Conservation (phyloP, 1,140 invertebrate genomes). For the Cardiocondyla obscurior region DNA sequence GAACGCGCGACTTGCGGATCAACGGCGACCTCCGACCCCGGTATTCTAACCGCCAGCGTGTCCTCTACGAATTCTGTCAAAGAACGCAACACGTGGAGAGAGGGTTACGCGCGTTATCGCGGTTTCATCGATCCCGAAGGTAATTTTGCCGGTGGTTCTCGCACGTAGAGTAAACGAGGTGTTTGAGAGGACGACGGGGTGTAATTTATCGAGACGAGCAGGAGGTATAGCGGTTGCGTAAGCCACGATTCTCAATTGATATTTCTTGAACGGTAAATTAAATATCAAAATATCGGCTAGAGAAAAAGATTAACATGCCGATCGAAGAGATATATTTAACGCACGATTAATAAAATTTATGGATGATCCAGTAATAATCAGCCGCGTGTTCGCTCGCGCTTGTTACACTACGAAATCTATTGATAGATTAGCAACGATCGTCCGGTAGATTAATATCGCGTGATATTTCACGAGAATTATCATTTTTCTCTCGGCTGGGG, state of each 20-base stretch:
- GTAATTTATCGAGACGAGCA: slow-evolving; percentile 63
- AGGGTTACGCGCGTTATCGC: slow-evolving; percentile 13
- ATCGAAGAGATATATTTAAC: slow-evolving; percentile 34
- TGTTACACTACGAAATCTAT: slow-evolving; percentile 35
- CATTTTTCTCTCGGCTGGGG: slow-evolving; percentile 31
- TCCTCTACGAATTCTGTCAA: slow-evolving; percentile 60
- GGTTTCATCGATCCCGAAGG: slow-evolving; percentile 9
- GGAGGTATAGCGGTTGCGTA: slow-evolving; percentile 58
- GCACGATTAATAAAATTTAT: slow-evolving; percentile 48
- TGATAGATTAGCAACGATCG: slow-evolving; percentile 3
- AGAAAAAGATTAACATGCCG: slow-evolving; percentile 42
- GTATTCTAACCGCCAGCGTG: background rate
- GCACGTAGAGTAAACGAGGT: slow-evolving; percentile 29
- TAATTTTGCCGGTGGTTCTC: slow-evolving; percentile 25
- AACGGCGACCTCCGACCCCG: slow-evolving; percentile 26
- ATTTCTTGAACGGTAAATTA: slow-evolving; percentile 63
- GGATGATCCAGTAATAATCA: slow-evolving; percentile 60
- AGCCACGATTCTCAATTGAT: slow-evolving; percentile 47
- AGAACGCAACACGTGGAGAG: background rate
- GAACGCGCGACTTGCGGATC: slow-evolving; percentile 5
- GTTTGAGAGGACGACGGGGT: slow-evolving; percentile 41
- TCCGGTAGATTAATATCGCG: slow-evolving; percentile 38
- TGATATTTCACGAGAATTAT: slow-evolving; percentile 43
- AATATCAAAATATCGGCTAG: slow-evolving; percentile 59
- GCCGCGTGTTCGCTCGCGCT: slow-evolving; percentile 1